Evolutionary conservation across 2,797 vertebrate species (phyloP).

Genomic region (Smutsia gigantea): DNA sequence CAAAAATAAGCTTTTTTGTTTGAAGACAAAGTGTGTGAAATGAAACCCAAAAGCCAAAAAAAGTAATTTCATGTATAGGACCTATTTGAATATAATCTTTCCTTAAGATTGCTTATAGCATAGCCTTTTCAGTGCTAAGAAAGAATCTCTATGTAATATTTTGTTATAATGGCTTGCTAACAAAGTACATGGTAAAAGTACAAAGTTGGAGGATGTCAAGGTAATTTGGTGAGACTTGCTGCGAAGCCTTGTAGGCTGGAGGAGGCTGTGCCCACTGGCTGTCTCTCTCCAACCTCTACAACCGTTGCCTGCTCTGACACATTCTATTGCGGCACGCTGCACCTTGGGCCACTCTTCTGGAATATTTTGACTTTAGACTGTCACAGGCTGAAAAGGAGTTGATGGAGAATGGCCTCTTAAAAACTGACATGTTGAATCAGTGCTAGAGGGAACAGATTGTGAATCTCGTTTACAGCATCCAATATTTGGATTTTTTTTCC

Average conservation of each 20-base stretch:
- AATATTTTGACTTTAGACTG: conserved; percentile 85
- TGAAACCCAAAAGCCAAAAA: conserved; percentile 84
- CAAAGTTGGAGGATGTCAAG: conserved; percentile 80
- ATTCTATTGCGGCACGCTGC: conserved; percentile 85
- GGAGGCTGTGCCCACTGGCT: conserved; percentile 84
- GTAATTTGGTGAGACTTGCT: conserved; percentile 79
- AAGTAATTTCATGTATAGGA: conserved; percentile 85
- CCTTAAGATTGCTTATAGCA: conserved; percentile 83
- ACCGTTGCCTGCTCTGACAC: conserved; percentile 85
- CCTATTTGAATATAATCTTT: conserved; percentile 85
- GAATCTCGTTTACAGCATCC: conserved; percentile 93
- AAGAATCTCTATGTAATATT: conserved; percentile 83
- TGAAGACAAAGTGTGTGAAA: conserved; percentile 82
- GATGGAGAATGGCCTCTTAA: conserved; percentile 85
- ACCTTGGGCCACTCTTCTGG: conserved; percentile 86
- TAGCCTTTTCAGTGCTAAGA: conserved; percentile 82
- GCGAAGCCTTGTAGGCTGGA: conserved; percentile 82
- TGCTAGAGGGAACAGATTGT: conserved; percentile 90
- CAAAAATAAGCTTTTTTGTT: conserved; percentile 82
- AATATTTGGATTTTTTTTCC: conserved; percentile 92
- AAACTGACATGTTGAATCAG: conserved; percentile 82
- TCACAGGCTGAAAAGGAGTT: conserved; percentile 87
- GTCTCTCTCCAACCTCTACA: conserved; percentile 83
- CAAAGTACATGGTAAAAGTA: conserved; percentile 80
- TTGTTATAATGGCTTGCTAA: conserved; percentile 86